These are phyloP conservation scores for Oscheius sp. DNA, from an alignment of 2,888 invertebrate genomes.

Conservation along the genomic window DNA sequence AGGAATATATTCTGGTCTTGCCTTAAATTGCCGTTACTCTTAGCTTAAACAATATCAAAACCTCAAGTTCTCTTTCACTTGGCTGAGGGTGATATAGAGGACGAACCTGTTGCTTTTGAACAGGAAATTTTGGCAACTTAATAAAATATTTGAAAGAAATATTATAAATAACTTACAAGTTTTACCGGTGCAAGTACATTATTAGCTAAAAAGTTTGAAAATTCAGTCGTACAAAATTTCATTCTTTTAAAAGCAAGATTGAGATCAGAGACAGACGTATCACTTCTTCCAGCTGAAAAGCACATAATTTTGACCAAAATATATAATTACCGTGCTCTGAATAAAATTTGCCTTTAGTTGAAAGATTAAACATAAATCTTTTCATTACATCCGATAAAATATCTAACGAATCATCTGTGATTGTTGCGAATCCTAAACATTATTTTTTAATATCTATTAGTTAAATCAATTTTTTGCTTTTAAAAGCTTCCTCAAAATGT, in stretches of 20 bases:
- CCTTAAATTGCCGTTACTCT: constrained; percentile 10
- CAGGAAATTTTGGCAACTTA: constrained; percentile 30
- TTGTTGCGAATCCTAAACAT: constrained; percentile 9
- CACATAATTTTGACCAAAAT: neutral
- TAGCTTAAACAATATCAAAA: neutral
- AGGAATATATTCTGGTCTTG: constrained; percentile 32
- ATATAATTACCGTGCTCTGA: constrained; percentile 29
- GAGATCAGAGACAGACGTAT: constrained; percentile 1
- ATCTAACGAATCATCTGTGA: constrained; percentile 26
- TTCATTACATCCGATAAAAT: constrained; percentile 24
- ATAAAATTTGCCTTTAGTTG: constrained; percentile 25
- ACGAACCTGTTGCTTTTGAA: constrained; percentile 4
- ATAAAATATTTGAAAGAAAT: neutral
- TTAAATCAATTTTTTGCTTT: too few relatives aligned
- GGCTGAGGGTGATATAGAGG: constrained; percentile 25
- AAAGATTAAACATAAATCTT: constrained; percentile 21
- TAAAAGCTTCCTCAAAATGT: too few relatives aligned
- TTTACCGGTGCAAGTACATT: neutral
- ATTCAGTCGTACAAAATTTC: constrained; percentile 18
- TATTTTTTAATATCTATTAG: neutral
- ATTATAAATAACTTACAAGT: neutral
- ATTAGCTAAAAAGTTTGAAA: constrained; percentile 11
- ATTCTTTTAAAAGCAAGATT: constrained; percentile 21
- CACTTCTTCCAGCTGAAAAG: constrained; percentile 27
- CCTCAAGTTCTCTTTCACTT: constrained; percentile 28